Conservation (phyloP, 1,140 invertebrate species). For the Drosophila pandora region DNA sequence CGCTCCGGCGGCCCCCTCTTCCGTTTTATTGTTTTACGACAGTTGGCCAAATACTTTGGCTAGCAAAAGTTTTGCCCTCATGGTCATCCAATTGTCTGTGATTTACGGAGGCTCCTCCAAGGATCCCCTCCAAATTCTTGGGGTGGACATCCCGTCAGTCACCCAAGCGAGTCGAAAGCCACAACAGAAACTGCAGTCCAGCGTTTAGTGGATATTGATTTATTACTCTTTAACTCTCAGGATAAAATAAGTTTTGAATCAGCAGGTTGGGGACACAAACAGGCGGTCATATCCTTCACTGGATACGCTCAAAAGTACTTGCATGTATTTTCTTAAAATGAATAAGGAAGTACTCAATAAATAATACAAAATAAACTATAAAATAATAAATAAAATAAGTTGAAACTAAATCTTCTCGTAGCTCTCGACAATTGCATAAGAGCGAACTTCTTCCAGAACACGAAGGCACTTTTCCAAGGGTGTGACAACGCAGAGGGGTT, state of each 20-base stretch:
- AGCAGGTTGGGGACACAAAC: neutral
- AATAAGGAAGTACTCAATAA: neutral
- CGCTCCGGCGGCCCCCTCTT: conserved; percentile 26
- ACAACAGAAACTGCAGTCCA: conserved; percentile 42
- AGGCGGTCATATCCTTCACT: no score
- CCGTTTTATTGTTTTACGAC: conserved; percentile 79
- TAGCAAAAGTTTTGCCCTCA: conserved; percentile 70
- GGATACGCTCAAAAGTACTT: no score
- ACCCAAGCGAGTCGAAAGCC: conserved; percentile 24
- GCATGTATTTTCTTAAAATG: no score
- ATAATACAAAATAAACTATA: neutral
- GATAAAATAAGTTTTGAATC: neutral
- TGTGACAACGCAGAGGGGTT: conserved; percentile 74
- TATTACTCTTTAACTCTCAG: conserved; percentile 38
- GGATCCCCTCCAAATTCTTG: neutral
- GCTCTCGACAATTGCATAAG: conserved; percentile 58
- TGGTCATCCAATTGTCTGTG: conserved; percentile 80
- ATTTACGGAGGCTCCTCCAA: conserved; percentile 56
- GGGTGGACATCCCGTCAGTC: conserved; percentile 27
- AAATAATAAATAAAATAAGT: neutral
- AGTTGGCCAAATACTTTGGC: conserved; percentile 78
- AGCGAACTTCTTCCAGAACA: conserved; percentile 44
- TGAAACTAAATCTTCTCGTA: conserved; percentile 51
- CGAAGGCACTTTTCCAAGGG: conserved; percentile 59
- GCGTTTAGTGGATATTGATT: conserved; percentile 75